phyloP scores from a whole-genome alignment of 2,888 invertebrate species.

The Clitarchus hookeri region DNA sequence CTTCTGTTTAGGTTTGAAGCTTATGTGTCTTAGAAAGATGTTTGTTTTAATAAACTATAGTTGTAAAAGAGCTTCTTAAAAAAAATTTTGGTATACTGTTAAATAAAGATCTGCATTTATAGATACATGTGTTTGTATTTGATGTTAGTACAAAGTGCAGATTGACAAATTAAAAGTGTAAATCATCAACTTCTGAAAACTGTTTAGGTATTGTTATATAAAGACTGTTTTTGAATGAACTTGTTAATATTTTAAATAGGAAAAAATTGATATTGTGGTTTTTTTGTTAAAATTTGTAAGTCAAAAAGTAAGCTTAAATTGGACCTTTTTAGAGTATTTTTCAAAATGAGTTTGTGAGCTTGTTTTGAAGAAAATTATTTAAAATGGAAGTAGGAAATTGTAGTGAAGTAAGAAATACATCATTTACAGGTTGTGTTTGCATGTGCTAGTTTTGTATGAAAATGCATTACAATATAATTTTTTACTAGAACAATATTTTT shows the following conservation, averaged over 20 bases:
- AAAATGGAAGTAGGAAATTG: conserved; percentile 4
- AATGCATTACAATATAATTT: conserved; percentile 10
- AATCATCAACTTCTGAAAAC: background rate
- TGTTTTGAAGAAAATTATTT: background rate
- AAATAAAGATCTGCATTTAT: conserved; percentile 39
- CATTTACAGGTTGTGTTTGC: conserved; percentile 8
- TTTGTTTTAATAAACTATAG: background rate
- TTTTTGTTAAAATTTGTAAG: background rate
- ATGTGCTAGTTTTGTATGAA: conserved; percentile 11
- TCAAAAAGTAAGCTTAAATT: background rate
- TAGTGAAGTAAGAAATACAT: background rate
- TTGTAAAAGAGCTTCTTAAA: background rate
- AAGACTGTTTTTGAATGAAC: background rate
- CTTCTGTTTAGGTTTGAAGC: conserved; percentile 28
- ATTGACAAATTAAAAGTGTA: background rate
- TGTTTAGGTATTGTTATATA: conserved; percentile 11
- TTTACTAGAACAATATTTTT: background rate
- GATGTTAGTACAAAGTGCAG: background rate
- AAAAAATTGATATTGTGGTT: too few species aligned
- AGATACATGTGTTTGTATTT: conserved; percentile 20
- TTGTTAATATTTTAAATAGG: too few species aligned
- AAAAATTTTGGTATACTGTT: conserved; percentile 40
- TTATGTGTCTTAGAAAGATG: background rate
- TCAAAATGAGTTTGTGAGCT: background rate
- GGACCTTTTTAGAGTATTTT: background rate